Base-by-base conservation (phyloP, 2,113 vertebrate genomes). In the Carassius carassius region DNA sequence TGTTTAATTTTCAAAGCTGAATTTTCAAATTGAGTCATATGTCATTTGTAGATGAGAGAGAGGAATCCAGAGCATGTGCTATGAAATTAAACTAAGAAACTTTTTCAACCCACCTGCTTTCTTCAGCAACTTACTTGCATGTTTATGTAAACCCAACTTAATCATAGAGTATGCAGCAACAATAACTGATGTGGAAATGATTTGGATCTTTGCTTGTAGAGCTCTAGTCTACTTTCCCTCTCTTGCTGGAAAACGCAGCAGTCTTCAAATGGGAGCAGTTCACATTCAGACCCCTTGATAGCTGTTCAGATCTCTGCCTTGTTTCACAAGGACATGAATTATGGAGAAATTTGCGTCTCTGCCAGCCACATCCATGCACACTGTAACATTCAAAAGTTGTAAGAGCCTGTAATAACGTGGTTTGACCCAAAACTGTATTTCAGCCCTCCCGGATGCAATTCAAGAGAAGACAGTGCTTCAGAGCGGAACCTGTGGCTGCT, bases 1-100 rank as follows among this genome's bases (percentile, higher is more conserved):
- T 85, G 77, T 89, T 72, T 78, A 76, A 1, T 44, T 81, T 90
- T 90, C 83, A 89, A 84, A 90, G 85, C 81, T 85, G 0, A 51
- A 82, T 83, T 82, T 77, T 14, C 35, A 90, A 85, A 44, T 65
- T 75, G 75, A 88, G 76, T 87, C 79, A 56, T 7, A 85, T 84
- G 74, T 86, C 78, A 67, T 70, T 79, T 83, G 70, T 82, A 19
- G 67, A 82, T 49, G 78, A 88, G 87, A 87, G 87, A 87, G 82
- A 67, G 56, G 84, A 23, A 10, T 32, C 23, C 16, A 62, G 2
- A 73, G 75, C 3, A 13, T 23, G 11, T 19, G 3, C 4, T 5
- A 47, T 78, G 81, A 62, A 44, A 70, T 90, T 86, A 82, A 63
- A 70, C 67, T 29, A 1, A 37, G 9, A 70, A 35, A 11, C 17